phyloP scores from a whole-genome alignment of 2,113 vertebrate genomes.

The Hirundichthys speculiger region DNA sequence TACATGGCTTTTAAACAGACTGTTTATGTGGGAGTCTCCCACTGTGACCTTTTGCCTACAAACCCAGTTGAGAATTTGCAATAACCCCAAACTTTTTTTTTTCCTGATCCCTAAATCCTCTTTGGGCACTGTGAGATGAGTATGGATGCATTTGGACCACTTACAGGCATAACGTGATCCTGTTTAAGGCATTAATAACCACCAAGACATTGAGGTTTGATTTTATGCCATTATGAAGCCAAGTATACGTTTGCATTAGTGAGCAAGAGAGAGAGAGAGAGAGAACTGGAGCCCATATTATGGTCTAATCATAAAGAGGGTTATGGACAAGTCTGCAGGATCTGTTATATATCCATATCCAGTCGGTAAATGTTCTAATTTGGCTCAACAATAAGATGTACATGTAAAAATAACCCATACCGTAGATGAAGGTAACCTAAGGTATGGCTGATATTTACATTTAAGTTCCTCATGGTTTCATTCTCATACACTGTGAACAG shows the following conservation, averaged over 20 bases:
- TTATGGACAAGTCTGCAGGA: no score
- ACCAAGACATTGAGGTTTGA: neutral
- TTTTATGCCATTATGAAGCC: constrained; percentile 10
- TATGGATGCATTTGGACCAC: neutral
- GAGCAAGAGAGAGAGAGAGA: no score
- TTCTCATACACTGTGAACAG: neutral
- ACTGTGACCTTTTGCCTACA: constrained; percentile 59
- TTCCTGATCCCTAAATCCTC: constrained; percentile 26
- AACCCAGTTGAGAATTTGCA: constrained; percentile 37
- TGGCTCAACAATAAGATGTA: neutral
- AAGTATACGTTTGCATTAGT: neutral
- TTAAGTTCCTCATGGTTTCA: no score
- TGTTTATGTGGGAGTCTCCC: constrained; percentile 39
- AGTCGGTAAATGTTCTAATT: neutral
- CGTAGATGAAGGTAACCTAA: no score
- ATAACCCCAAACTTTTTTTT: constrained; percentile 37
- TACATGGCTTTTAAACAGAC: constrained; percentile 51
- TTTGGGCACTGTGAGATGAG: neutral
- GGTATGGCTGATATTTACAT: no score
- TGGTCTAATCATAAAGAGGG: neutral
- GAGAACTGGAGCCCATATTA: no score
- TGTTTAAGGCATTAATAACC: constrained; percentile 22
- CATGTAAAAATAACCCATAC: no score
- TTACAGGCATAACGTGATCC: neutral
- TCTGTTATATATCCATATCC: neutral